Evolutionary conservation across 2,113 vertebrate species (phyloP).

Genomic region (Prietella phreatophila): DNA sequence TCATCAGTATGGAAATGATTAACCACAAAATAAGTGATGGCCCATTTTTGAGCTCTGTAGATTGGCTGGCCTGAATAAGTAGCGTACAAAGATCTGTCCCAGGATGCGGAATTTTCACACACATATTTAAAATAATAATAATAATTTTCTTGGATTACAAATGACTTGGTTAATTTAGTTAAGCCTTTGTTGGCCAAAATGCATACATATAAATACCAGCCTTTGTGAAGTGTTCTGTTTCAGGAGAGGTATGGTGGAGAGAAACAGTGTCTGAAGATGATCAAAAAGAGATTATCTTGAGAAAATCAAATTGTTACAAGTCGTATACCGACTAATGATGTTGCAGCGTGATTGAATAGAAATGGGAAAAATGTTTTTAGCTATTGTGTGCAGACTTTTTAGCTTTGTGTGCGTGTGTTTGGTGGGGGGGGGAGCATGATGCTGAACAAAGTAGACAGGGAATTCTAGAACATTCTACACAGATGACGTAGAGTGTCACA

Average conservation of each 20-base stretch:
- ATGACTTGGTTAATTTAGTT: not conserved
- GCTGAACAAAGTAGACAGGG: conserved; percentile 59
- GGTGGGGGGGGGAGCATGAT: conserved; percentile 44
- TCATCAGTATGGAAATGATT: conserved; percentile 5
- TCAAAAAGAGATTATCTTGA: not conserved
- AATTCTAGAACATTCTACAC: conserved; percentile 41
- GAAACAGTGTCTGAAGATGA: not conserved
- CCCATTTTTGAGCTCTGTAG: not conserved
- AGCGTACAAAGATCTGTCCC: not conserved
- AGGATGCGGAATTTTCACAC: not conserved
- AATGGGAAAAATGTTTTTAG: not conserved
- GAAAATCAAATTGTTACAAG: not conserved
- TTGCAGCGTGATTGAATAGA: not conserved
- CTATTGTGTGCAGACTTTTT: not conserved
- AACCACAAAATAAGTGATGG: not conserved
- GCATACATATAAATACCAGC: not conserved
- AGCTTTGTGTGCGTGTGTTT: conserved; percentile 27
- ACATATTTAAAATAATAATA: not conserved
- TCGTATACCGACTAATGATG: not conserved
- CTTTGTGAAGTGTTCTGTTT: not conserved
- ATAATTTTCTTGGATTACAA: not conserved
- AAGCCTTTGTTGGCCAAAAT: not conserved
- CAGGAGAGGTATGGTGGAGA: not conserved
- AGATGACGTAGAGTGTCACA: not conserved
- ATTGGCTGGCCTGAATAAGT: not conserved